Percentiles rank a stretch among this genome's conserved stretches.
Conservation (phyloP, 2,797 vertebrate genomes). For the Dendrocincla tyrannina region DNA sequence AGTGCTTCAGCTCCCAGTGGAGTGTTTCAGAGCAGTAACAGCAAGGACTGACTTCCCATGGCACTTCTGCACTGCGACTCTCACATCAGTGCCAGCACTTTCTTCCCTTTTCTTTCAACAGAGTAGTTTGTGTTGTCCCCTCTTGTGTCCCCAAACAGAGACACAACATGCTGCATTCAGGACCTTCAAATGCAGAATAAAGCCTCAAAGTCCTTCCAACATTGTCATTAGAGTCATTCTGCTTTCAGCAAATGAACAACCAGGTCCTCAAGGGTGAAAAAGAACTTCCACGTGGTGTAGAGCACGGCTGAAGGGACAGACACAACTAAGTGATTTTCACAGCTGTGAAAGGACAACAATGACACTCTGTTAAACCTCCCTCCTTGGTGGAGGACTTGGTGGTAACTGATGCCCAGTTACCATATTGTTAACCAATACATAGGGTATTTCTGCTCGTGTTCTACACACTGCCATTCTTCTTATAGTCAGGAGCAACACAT, state of each 20-base stretch:
- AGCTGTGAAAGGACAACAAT: not conserved
- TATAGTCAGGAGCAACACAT: not conserved
- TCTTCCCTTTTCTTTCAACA: not conserved
- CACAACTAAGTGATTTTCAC: not conserved
- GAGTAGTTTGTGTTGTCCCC: not conserved
- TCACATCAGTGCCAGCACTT: not conserved
- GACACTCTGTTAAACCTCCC: not conserved
- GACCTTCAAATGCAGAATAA: not conserved
- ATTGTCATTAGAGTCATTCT: not conserved
- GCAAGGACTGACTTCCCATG: not conserved
- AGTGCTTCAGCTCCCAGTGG: not conserved
- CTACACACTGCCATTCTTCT: fast-evolving
- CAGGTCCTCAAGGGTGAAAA: not conserved
- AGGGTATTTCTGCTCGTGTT: not conserved
- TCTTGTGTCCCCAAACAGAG: not conserved
- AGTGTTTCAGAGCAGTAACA: not conserved
- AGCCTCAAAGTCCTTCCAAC: not conserved
- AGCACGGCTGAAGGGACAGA: not conserved
- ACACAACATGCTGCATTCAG: not conserved
- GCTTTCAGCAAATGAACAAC: not conserved
- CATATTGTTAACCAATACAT: not conserved
- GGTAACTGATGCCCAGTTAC: not conserved
- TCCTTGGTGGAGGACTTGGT: not conserved
- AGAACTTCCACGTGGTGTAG: not conserved
- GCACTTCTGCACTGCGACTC: fast-evolving